Evolutionary conservation across 1,140 invertebrate genomes (phyloP).

Genomic region (Myzus persicae): DNA sequence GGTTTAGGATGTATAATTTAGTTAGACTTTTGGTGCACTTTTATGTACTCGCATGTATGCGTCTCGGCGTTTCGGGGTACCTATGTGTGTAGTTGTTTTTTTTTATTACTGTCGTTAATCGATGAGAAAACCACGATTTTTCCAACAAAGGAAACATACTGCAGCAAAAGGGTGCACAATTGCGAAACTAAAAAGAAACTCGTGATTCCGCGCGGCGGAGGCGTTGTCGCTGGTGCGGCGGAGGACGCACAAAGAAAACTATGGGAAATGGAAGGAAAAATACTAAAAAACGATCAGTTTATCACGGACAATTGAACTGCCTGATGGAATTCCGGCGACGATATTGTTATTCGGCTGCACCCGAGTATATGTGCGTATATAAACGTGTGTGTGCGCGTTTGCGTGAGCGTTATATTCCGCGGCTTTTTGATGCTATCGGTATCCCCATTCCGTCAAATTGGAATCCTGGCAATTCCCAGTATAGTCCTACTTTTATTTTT

Average conservation of each 20-base stretch:
- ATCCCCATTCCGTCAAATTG: conserved; percentile 53
- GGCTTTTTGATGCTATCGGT: conserved; percentile 58
- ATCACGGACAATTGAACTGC: conserved; percentile 58
- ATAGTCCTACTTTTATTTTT: neutral
- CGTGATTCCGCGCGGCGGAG: neutral
- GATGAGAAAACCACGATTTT: conserved; percentile 25
- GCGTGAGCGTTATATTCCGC: conserved; percentile 51
- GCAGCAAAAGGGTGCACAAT: neutral
- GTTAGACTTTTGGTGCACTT: neutral
- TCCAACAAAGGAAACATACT: neutral
- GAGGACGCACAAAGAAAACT: conserved; percentile 6
- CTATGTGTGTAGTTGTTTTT: neutral
- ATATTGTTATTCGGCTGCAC: conserved; percentile 42
- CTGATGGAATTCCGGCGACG: conserved; percentile 56
- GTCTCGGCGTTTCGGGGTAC: neutral
- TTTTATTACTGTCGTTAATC: conserved; percentile 14
- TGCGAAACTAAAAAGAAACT: neutral
- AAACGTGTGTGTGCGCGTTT: neutral
- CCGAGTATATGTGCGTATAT: conserved; percentile 5
- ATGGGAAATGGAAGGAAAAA: conserved; percentile 38
- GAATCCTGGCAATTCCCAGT: conserved; percentile 55
- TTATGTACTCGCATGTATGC: neutral
- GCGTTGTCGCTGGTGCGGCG: neutral
- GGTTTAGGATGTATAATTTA: neutral
- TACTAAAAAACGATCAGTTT: conserved; percentile 56